These are phyloP conservation scores for Lacerta agilis DNA, from an alignment of 2,797 vertebrate genomes.

Conservation along the genomic window DNA sequence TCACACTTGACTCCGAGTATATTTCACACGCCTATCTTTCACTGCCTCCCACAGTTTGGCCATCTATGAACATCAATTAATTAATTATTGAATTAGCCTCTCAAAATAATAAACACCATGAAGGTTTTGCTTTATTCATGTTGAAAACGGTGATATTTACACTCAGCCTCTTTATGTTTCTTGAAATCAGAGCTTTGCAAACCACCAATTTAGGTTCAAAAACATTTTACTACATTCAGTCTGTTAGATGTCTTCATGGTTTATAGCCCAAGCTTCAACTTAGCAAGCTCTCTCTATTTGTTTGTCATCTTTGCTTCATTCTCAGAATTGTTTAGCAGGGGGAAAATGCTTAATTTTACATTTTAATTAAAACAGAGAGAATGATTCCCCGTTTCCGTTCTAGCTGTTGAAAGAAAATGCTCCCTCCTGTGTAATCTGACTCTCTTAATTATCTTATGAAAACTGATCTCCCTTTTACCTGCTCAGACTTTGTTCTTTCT, in stretches of 20 bases:
- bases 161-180: neutral
- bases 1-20: no score
- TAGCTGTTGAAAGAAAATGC: neutral
- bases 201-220: no score
- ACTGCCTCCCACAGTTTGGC: no score
- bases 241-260: neutral
- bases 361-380: constrained; percentile 9
- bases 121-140: neutral
- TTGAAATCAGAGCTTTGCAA: neutral
- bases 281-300: neutral
- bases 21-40: no score
- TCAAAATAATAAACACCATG: neutral
- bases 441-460: constrained; percentile 5
- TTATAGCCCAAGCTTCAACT: neutral
- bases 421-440: neutral
- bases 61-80: neutral
- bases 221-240: neutral
- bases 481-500: neutral
- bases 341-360: neutral
- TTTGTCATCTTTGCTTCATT: neutral
- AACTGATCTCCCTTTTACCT: neutral
- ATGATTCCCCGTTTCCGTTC: neutral
- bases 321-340: neutral
- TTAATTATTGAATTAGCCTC: neutral
- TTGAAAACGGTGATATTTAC: neutral